These are phyloP conservation scores for Pachyuromys duprasi DNA, from an alignment of 2,797 vertebrate genomes.

Conservation along the genomic window DNA sequence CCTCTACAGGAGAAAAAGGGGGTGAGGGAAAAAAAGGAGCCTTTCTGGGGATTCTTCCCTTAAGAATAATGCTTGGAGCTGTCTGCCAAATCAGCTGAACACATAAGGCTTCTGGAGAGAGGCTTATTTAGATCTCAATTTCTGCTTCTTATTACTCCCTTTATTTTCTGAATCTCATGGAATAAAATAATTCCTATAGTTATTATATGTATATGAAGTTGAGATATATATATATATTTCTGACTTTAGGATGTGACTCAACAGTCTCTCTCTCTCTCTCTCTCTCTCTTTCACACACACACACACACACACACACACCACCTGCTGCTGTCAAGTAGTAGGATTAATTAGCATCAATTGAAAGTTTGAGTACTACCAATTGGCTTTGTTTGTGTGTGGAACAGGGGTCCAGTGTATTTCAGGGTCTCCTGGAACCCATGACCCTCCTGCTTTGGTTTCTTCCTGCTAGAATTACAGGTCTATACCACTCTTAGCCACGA, in stretches of 20 bases:
- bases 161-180: conserved; percentile 12
- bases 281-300: not conserved
- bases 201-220: not conserved
- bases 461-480: not conserved
- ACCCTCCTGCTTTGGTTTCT: not conserved
- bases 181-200: not conserved
- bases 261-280: too few species aligned
- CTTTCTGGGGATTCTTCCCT: not conserved
- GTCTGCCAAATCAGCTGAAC: not conserved
- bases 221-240: not conserved
- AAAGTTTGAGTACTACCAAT: conserved; percentile 30
- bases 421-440: not conserved
- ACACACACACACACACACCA: not conserved
- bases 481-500: not conserved
- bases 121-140: not conserved
- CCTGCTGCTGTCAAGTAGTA: too few species aligned
- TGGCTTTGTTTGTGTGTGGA: not conserved
- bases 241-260: not conserved
- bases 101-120: too few species aligned
- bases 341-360: conserved; percentile 3
- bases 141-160: not conserved
- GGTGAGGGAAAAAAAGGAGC: not conserved
- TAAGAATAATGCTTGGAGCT: not conserved
- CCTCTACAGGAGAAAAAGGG: too few species aligned
- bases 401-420: not conserved